These are phyloP conservation scores for Lasioglossum vierecki DNA, from an alignment of 2,888 invertebrate genomes.

Conservation along the genomic window DNA sequence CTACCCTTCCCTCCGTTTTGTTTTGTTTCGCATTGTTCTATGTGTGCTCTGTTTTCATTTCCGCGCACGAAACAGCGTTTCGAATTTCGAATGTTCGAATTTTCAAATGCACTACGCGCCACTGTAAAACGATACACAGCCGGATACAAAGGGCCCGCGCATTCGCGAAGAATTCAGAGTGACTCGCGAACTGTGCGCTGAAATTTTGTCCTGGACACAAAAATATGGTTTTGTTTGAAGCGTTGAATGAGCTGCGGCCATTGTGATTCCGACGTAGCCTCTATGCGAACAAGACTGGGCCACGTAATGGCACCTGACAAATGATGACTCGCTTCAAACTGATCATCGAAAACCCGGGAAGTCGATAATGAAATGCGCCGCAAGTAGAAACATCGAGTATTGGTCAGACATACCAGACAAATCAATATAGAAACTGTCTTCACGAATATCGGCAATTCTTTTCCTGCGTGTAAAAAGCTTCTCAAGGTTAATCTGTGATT, in stretches of 20 bases:
- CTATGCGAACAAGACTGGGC: neutral
- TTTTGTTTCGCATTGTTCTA: neutral
- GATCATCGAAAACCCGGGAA: neutral
- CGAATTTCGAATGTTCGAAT: constrained; percentile 1
- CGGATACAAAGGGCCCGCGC: neutral
- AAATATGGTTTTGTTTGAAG: constrained; percentile 4
- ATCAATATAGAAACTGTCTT: neutral
- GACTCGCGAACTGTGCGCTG: neutral
- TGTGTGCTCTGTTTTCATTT: neutral
- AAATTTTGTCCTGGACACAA: neutral
- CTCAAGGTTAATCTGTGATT: neutral
- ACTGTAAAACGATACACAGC: neutral
- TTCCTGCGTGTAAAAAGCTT: neutral
- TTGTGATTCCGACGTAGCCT: neutral
- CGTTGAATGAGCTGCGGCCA: neutral
- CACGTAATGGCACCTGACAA: neutral
- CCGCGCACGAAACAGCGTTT: neutral
- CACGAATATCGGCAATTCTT: neutral
- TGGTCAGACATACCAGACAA: neutral
- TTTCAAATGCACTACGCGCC: neutral
- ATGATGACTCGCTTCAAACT: neutral
- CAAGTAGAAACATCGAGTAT: neutral
- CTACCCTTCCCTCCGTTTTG: neutral
- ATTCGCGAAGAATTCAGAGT: neutral
- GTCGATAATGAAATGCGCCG: neutral